Evolutionary conservation across 2,113 vertebrate species (phyloP).

Genomic region (Scytalopus superciliaris): DNA sequence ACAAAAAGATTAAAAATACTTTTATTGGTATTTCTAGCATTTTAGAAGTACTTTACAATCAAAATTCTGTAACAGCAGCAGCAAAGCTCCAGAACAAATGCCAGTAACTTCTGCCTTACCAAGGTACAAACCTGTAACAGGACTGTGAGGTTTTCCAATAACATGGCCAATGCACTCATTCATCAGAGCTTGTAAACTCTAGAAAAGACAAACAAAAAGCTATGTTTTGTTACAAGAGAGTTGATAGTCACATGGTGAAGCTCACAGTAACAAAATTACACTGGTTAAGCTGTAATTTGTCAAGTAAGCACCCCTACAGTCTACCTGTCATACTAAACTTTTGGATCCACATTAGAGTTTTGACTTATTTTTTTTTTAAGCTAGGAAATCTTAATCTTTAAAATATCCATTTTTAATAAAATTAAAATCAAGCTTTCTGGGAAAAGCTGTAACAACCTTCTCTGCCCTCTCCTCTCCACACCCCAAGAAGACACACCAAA

Average conservation of each 20-base stretch:
- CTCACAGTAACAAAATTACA: not conserved
- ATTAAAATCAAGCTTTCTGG: not conserved
- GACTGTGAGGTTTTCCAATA: conserved; percentile 98
- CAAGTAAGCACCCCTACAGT: not conserved
- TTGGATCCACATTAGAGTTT: not conserved
- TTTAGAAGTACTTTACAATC: not conserved
- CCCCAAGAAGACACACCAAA: not conserved
- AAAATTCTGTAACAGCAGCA: not conserved
- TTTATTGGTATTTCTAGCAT: not conserved
- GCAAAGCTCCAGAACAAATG: conserved; percentile 5
- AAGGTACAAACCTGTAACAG: conserved; percentile 92
- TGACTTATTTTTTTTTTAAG: not conserved
- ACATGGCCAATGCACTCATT: conserved; percentile 99
- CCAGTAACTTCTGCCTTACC: conserved; percentile 78
- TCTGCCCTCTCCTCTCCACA: not conserved
- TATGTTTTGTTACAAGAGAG: not conserved
- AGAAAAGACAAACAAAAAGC: not conserved
- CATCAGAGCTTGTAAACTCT: conserved; percentile 97
- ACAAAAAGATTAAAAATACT: not conserved
- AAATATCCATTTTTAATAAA: not conserved
- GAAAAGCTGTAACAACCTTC: not conserved
- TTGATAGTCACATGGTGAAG: not conserved
- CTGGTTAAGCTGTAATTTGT: not conserved
- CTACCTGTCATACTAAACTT: not conserved
- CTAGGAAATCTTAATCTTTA: not conserved